Base-by-base conservation (phyloP, 2,797 vertebrate species). In the Pseudopleuronectes americanus region DNA sequence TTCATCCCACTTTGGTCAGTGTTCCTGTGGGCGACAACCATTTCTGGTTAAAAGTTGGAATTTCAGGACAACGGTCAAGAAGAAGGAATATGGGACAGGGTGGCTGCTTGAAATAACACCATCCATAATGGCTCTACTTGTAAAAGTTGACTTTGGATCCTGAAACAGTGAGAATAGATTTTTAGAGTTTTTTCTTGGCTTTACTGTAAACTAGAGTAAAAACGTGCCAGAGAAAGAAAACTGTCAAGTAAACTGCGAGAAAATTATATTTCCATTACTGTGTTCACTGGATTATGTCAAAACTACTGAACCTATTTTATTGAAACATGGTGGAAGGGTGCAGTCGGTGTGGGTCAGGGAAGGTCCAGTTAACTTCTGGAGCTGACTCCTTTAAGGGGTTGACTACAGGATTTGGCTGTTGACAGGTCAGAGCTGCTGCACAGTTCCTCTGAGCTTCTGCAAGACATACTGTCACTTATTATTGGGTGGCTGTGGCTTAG, bases 1-100 rank as follows among this genome's bases (percentile, higher is more conserved):
- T 45, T 61, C 38, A 52, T 56, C 68, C 68, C 77, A 64, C 62
- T 81, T 72, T 83, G 69, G 77, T 76, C 80, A 45, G 16, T 31
- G 14, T 57, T 53, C 68, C 41, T 66, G 12, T 54, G 65, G 84
- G 61, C 14, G 45, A 65, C 1, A 13, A 55, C 62, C 49, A 45
- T 19, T n/a, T 2, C 6, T 64, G 51, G 70, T 73, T 79, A 71
- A 36, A 61, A 71, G 62, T n/a, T 48, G 64, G 59, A 81, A 70
- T 64, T 66, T 49, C 49, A 43, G 53, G 43, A 65, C 49, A 77
- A 74, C 36, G 47, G n/a, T 12, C 55, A 23, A 16, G 24, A 49
- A 48, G 22, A 48, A 49, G 36, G 21, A 43, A 64, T 55, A 48
- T 31, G 19, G 14, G 36, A 33, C 54, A n/a, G 22, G n/a, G 10